Evolutionary conservation across 2,888 invertebrate species (phyloP).

Genomic region (Electrophaes corylata): DNA sequence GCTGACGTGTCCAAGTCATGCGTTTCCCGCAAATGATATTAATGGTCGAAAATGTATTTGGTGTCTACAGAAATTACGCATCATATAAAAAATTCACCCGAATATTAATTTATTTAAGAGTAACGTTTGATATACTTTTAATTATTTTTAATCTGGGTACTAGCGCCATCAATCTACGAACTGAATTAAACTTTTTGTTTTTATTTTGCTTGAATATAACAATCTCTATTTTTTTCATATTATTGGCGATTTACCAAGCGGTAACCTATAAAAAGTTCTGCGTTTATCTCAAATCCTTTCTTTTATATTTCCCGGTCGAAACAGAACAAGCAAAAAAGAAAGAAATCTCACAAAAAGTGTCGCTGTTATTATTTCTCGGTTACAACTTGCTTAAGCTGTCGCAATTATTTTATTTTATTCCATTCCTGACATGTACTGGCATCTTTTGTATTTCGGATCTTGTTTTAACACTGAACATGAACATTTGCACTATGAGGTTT

Average conservation of each 20-base stretch:
- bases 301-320: conserved; percentile 17
- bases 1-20: conserved; percentile 2
- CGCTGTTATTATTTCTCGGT: background rate
- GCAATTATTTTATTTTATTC: background rate
- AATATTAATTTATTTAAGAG: conserved; percentile 8
- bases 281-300: conserved; percentile 5
- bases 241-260: conserved; percentile 15
- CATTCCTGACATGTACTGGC: too few species aligned
- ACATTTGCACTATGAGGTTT: conserved; percentile 10
- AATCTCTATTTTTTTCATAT: conserved; percentile 4
- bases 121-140: conserved; percentile 4
- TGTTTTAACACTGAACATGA: background rate
- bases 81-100: conserved; percentile 19
- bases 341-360: background rate
- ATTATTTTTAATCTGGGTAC: background rate
- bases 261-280: conserved; percentile 10
- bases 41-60: conserved; percentile 12
- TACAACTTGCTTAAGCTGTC: background rate
- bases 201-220: background rate
- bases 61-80: conserved; percentile 44
- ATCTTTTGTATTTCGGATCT: background rate
- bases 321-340: background rate
- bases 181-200: background rate
- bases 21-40: conserved; percentile 1
- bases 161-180: background rate